Evolutionary conservation across 92 coral and sea anemone species (phyloP).

Genomic region (Bergia puertoricense): DNA sequence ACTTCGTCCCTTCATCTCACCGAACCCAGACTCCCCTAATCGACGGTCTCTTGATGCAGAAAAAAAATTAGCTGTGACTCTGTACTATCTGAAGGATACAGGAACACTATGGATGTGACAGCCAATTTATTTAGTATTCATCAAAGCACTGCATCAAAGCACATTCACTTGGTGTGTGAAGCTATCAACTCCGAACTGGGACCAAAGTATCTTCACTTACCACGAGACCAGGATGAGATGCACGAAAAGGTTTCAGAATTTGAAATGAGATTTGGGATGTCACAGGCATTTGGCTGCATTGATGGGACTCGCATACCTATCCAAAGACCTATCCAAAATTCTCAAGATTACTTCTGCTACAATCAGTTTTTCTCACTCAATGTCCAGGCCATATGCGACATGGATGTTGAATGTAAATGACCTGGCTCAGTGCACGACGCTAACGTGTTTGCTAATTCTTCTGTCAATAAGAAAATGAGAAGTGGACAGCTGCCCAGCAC

Average conservation of each 20-base stretch:
- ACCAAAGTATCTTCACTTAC: no score
- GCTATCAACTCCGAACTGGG: no score
- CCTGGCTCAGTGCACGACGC: background rate
- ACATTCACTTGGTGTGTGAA: no score
- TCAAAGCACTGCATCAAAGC: slow-evolving; percentile 47
- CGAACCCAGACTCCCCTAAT: no score
- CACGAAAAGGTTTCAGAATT: slow-evolving; percentile 8
- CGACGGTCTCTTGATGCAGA: slow-evolving; percentile 47
- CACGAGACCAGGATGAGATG: slow-evolving; percentile 38
- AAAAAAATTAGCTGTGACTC: slow-evolving; percentile 41
- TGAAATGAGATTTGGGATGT: slow-evolving; percentile 10
- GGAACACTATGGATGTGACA: slow-evolving; percentile 34
- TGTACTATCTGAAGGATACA: no score
- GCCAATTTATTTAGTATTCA: slow-evolving; percentile 55
- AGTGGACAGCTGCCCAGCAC: slow-evolving; percentile 15
- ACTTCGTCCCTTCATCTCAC: slow-evolving; percentile 10
- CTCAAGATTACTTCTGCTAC: slow-evolving; percentile 26
- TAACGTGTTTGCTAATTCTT: no score
- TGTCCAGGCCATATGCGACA: no score
- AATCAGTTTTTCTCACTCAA: background rate
- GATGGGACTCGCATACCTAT: slow-evolving; percentile 4
- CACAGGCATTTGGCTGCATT: slow-evolving; percentile 16
- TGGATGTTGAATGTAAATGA: slow-evolving; percentile 27
- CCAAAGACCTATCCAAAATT: slow-evolving; percentile 22
- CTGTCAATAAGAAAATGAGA: slow-evolving; percentile 32